phyloP scores from a whole-genome alignment of 2,888 invertebrate species.

The Philereme transversata region DNA sequence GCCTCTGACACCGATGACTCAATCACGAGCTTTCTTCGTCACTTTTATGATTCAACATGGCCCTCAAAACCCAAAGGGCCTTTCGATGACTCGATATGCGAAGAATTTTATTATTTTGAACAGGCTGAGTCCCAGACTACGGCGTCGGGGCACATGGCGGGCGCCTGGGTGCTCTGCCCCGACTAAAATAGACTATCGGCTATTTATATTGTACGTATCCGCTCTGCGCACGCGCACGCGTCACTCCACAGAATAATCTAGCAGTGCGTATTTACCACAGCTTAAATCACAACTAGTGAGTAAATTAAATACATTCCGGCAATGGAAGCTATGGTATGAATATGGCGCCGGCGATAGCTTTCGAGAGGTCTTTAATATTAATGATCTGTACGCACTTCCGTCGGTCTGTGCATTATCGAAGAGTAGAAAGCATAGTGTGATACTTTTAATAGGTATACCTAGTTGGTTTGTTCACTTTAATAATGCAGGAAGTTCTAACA shows the following conservation, averaged over 20 bases:
- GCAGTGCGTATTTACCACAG: constrained; percentile 18
- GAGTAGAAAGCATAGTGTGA: constrained; percentile 14
- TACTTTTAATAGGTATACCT: too few relatives aligned
- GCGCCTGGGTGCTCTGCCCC: constrained; percentile 69
- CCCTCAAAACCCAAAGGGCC: constrained; percentile 32
- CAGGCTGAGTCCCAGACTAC: constrained; percentile 65
- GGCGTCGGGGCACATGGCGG: constrained; percentile 73
- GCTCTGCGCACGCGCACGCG: constrained; percentile 71
- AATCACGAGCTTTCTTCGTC: constrained; percentile 24
- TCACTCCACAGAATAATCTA: constrained; percentile 25
- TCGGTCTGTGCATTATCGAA: constrained; percentile 14
- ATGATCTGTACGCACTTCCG: constrained; percentile 31
- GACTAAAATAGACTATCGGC: constrained; percentile 75
- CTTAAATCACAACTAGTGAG: constrained; percentile 8
- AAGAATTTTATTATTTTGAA: constrained; percentile 72
- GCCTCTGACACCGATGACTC: constrained; percentile 20
- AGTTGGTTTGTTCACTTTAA: too few relatives aligned
- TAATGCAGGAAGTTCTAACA: too few relatives aligned
- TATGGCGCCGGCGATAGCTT: constrained; percentile 51
- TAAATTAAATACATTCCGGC: constrained; percentile 38
- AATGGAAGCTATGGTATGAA: constrained; percentile 51
- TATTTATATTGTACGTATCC: constrained; percentile 79
- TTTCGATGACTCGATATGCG: constrained; percentile 58
- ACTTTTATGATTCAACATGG: constrained; percentile 31
- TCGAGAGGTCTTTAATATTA: constrained; percentile 34